Percentiles rank a stretch among this genome's conserved stretches.
These are phyloP conservation scores for Paraplagusia blochii DNA, from an alignment of 2,113 vertebrate genomes.

Conservation along the genomic window DNA sequence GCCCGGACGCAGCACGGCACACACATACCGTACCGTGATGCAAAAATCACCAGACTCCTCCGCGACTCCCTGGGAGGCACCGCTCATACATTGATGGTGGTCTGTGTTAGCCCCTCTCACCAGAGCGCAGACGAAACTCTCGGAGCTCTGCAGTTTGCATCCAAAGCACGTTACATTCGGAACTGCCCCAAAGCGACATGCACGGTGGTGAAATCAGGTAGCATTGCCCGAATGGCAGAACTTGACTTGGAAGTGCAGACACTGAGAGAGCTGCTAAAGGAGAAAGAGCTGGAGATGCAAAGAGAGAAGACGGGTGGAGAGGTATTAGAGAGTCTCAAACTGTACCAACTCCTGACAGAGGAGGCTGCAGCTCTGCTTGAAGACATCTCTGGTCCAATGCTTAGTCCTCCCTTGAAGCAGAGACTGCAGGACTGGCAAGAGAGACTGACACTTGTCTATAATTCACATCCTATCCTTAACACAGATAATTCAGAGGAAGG, in stretches of 20 bases:
- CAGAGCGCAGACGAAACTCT: conserved; percentile 84
- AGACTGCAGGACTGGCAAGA: conserved; percentile 80
- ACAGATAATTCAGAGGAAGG: conserved; percentile 27
- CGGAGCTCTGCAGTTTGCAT: conserved; percentile 86
- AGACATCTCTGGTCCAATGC: conserved; percentile 66
- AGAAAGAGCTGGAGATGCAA: conserved; percentile 80
- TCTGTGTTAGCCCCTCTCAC: conserved; percentile 86
- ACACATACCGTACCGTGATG: conserved; percentile 86
- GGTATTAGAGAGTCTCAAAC: background rate
- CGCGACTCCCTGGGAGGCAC: conserved; percentile 89
- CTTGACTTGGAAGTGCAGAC: conserved; percentile 83
- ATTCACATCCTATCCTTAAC: conserved; percentile 34
- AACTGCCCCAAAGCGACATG: conserved; percentile 76
- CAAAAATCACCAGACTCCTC: conserved; percentile 91
- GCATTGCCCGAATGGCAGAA: conserved; percentile 78
- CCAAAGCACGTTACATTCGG: conserved; percentile 82
- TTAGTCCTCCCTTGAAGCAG: conserved; percentile 67
- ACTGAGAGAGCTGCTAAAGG: conserved; percentile 82
- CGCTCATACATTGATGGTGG: conserved; percentile 89
- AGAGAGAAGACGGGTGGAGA: conserved; percentile 53
- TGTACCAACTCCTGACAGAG: conserved; percentile 76
- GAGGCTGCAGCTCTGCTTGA: conserved; percentile 79
- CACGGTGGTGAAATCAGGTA: conserved; percentile 29
- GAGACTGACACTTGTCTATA: conserved; percentile 70
- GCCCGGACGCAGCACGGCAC: conserved; percentile 39